phyloP scores from a whole-genome alignment of 2,113 vertebrate genomes.

The Pungitius pungitius region DNA sequence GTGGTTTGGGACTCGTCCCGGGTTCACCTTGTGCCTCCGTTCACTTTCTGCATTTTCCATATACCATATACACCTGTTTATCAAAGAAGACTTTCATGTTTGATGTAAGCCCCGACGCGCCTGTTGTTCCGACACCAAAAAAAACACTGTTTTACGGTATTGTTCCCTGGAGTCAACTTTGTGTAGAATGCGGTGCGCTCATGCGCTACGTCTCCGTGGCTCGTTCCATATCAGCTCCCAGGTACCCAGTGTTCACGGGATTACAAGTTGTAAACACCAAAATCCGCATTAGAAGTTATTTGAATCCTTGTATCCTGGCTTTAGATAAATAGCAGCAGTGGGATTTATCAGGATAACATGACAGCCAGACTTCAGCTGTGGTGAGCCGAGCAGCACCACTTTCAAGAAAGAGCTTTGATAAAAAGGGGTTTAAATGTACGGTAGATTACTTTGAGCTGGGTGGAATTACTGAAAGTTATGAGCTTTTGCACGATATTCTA shows the following conservation, averaged over 20 bases:
- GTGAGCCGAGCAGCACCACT: not conserved
- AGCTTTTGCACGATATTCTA: too few species aligned
- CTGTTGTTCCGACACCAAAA: not conserved
- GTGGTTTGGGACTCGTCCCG: not conserved
- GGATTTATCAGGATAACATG: slow-evolving; percentile 42
- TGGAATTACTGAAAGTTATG: too few species aligned
- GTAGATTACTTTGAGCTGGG: slow-evolving; percentile 6
- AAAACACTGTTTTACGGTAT: not conserved
- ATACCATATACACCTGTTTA: not conserved
- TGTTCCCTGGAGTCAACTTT: slow-evolving; percentile 13
- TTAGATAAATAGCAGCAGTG: slow-evolving; percentile 29
- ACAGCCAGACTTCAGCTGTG: slow-evolving; percentile 16
- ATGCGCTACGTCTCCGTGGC: slow-evolving; percentile 14
- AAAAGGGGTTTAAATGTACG: not conserved
- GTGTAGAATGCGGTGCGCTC: not conserved
- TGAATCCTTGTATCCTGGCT: slow-evolving; percentile 33
- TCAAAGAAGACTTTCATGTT: slow-evolving; percentile 21
- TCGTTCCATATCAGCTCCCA: slow-evolving; percentile 32
- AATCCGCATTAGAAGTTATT: slow-evolving; percentile 44
- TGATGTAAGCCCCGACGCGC: not conserved
- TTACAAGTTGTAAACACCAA: slow-evolving; percentile 59
- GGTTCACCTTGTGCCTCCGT: not conserved
- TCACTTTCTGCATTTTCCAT: not conserved
- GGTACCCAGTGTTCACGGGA: slow-evolving; percentile 46
- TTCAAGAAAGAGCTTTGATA: not conserved